Percentiles rank a stretch among this genome's conserved stretches.
These are phyloP conservation scores for Hoplostethus atlanticus DNA, from an alignment of 2,797 vertebrate species.

Conservation along the genomic window DNA sequence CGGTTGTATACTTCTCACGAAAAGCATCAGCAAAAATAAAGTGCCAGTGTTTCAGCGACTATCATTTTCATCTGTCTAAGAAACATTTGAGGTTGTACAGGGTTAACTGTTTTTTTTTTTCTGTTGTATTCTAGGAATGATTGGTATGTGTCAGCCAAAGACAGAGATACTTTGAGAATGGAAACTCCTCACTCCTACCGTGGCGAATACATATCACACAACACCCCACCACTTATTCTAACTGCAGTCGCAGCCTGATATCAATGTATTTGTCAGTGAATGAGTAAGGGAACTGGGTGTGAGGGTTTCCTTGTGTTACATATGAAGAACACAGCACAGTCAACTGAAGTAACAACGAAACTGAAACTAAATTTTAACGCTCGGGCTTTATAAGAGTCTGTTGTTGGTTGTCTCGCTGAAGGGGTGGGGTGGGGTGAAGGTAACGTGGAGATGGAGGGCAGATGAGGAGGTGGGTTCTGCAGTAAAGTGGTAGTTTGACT, in stretches of 20 bases:
- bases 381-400: slow-evolving; percentile 10
- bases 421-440: slow-evolving; percentile 33
- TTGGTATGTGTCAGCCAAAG: slow-evolving; percentile 72
- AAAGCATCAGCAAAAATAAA: background rate
- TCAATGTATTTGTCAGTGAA: slow-evolving; percentile 31
- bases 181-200: slow-evolving; percentile 47
- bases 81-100: slow-evolving; percentile 64
- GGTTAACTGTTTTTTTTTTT: slow-evolving; percentile 72
- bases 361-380: slow-evolving; percentile 18
- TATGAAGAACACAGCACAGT: too few relatives aligned
- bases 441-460: slow-evolving; percentile 19
- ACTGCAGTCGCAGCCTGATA: slow-evolving; percentile 15
- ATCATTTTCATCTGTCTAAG: slow-evolving; percentile 38
- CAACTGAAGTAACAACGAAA: slow-evolving; percentile 35
- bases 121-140: slow-evolving; percentile 79
- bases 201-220: slow-evolving; percentile 41
- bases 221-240: slow-evolving; percentile 42
- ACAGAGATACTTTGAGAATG: slow-evolving; percentile 63
- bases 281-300: slow-evolving; percentile 39
- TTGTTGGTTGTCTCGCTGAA: slow-evolving; percentile 36
- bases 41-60: background rate
- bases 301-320: background rate
- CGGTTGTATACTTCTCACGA: background rate
- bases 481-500: slow-evolving; percentile 83
- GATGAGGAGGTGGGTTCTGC: slow-evolving; percentile 61